Conservation (phyloP, 1,140 invertebrate species). For the Diachasmimorpha longicaudata region DNA sequence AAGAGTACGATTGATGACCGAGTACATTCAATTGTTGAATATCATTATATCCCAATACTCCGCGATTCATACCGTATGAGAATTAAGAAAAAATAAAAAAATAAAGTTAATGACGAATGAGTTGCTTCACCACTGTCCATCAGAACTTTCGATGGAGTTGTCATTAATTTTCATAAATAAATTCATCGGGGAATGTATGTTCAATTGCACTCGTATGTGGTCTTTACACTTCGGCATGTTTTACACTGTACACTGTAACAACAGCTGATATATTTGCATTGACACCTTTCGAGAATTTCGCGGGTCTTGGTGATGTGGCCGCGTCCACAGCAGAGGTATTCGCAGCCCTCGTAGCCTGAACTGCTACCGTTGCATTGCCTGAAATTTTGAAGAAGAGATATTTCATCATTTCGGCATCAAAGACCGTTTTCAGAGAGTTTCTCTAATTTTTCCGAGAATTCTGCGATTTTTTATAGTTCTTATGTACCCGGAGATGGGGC, state of each 20-base stretch:
- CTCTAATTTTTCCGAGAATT: too few species aligned
- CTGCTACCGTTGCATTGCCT: conserved; percentile 75
- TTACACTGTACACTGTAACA: conserved; percentile 87
- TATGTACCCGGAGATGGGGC: too few species aligned
- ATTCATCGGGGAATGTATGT: too few species aligned
- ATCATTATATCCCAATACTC: not conserved
- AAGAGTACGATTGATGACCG: conserved; percentile 17
- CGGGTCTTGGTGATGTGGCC: conserved; percentile 77
- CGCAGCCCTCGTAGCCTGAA: conserved; percentile 77
- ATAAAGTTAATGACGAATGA: too few species aligned
- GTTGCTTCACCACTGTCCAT: too few species aligned
- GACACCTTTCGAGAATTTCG: conserved; percentile 77
- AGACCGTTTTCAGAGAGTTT: too few species aligned
- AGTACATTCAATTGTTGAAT: not conserved
- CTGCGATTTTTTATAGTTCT: too few species aligned
- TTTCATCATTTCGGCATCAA: too few species aligned
- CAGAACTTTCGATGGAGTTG: not conserved
- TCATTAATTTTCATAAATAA: too few species aligned
- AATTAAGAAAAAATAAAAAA: not conserved
- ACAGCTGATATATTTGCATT: conserved; percentile 91
- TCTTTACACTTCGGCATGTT: conserved; percentile 72
- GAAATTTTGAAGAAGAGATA: conserved; percentile 3
- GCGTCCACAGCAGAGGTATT: conserved; percentile 85
- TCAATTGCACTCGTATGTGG: conserved; percentile 75
- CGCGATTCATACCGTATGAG: not conserved